Conservation (phyloP, 2,113 vertebrate species). For the Antigone vipio region DNA sequence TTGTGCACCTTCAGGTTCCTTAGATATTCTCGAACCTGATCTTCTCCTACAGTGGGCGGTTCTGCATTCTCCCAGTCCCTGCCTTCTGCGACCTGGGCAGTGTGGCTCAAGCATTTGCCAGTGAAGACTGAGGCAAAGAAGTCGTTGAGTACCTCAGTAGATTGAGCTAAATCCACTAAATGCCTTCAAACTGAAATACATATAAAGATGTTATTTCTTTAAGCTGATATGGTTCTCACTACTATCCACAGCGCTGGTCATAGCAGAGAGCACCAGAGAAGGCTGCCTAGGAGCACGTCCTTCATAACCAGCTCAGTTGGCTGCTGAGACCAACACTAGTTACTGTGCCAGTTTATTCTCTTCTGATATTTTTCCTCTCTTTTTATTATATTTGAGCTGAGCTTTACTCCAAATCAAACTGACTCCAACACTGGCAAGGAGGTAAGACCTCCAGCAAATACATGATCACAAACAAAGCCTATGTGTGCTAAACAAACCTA, state of each 20-base stretch:
- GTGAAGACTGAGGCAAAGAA: no score
- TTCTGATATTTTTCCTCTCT: not conserved
- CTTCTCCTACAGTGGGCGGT: no score
- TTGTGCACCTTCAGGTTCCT: no score
- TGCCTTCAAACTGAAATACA: not conserved
- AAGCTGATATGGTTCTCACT: not conserved
- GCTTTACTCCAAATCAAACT: not conserved
- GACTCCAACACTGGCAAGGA: not conserved
- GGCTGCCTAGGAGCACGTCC: not conserved
- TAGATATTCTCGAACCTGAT: no score
- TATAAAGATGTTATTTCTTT: not conserved
- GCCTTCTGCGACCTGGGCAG: no score
- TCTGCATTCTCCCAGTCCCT: no score
- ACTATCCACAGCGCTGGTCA: not conserved
- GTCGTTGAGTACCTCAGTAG: not conserved
- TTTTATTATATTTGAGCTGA: not conserved
- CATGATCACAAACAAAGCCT: not conserved
- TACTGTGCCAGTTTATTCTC: not conserved
- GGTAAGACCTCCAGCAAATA: not conserved
- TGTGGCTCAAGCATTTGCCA: no score
- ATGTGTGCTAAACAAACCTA: not conserved
- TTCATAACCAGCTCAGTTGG: not conserved
- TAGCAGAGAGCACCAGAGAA: not conserved
- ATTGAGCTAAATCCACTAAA: not conserved
- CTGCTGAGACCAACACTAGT: not conserved